These are phyloP conservation scores for Andricus quercusramuli DNA, from an alignment of 2,888 invertebrate genomes.

Conservation along the genomic window DNA sequence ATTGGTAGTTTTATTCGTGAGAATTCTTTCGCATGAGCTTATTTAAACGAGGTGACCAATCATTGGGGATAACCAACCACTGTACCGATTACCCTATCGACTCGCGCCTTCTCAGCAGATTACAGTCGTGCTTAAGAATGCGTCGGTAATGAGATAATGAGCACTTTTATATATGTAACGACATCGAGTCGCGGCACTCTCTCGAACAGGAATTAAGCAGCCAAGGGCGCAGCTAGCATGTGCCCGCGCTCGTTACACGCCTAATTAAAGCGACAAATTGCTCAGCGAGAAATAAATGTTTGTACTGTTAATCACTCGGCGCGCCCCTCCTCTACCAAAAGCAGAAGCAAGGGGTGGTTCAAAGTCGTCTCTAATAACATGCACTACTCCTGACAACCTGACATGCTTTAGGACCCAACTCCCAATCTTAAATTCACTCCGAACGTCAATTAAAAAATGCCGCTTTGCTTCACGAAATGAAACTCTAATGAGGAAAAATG, in stretches of 20 bases:
- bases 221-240: conserved; percentile 38
- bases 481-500: conserved; percentile 9
- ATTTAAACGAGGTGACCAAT: too few relatives aligned
- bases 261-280: conserved; percentile 74
- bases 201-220: conserved; percentile 24
- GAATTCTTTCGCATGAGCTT: too few relatives aligned
- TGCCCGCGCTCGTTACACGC: conserved; percentile 68
- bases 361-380: conserved; percentile 13
- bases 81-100: not conserved
- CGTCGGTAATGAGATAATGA: conserved; percentile 65
- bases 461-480: conserved; percentile 36
- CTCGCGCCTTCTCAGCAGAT: not conserved
- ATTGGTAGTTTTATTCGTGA: too few relatives aligned
- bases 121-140: conserved; percentile 40
- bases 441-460: conserved; percentile 57
- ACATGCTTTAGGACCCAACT: not conserved
- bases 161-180: conserved; percentile 43
- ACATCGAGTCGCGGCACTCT: conserved; percentile 23
- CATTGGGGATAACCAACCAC: too few relatives aligned
- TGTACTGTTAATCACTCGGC: conserved; percentile 62
- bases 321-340: conserved; percentile 58
- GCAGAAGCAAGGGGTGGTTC: conserved; percentile 1
- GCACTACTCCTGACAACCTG: not conserved
- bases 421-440: conserved; percentile 42
- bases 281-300: conserved; percentile 68